phyloP scores from a whole-genome alignment of 1,140 invertebrate genomes.

The Euglossa dilemma region DNA sequence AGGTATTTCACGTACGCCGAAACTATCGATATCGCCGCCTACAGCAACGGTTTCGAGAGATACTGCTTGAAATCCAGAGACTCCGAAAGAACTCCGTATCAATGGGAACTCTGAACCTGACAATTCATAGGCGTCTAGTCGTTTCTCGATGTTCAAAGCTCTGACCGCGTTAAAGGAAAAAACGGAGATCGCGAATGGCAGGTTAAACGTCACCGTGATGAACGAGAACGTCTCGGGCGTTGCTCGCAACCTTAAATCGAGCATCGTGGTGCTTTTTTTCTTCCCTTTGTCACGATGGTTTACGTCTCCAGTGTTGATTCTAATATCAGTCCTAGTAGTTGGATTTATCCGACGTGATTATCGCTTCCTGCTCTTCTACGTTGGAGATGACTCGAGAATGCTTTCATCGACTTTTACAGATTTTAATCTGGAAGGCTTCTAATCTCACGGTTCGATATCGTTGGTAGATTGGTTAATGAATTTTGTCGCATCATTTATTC shows the following conservation, averaged over 20 bases:
- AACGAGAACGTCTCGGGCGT: slow-evolving; percentile 76
- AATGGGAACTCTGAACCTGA: slow-evolving; percentile 85
- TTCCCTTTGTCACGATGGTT: no score
- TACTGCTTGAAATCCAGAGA: slow-evolving; percentile 83
- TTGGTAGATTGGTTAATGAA: no score
- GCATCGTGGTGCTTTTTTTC: slow-evolving; percentile 58
- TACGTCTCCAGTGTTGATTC: slow-evolving; percentile 56
- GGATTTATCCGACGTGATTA: no score
- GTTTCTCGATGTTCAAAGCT: slow-evolving; percentile 82
- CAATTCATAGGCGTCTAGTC: slow-evolving; percentile 70
- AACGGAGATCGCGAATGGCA: slow-evolving; percentile 76
- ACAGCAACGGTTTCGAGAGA: slow-evolving; percentile 76
- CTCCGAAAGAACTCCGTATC: slow-evolving; percentile 84
- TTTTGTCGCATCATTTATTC: no score
- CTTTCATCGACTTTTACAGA: no score
- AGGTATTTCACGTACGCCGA: slow-evolving; percentile 82
- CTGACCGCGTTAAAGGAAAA: slow-evolving; percentile 79
- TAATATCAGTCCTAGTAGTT: no score
- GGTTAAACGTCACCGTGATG: slow-evolving; percentile 70
- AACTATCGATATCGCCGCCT: slow-evolving; percentile 81
- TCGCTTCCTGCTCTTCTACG: no score
- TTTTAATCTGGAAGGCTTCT: no score
- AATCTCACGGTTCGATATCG: no score
- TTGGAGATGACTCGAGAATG: no score
- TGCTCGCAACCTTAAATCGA: slow-evolving; percentile 39